Percentiles rank a stretch among this genome's conserved stretches.
Conservation (phyloP, 2,888 invertebrate species). For the Hybos culiciformis region DNA sequence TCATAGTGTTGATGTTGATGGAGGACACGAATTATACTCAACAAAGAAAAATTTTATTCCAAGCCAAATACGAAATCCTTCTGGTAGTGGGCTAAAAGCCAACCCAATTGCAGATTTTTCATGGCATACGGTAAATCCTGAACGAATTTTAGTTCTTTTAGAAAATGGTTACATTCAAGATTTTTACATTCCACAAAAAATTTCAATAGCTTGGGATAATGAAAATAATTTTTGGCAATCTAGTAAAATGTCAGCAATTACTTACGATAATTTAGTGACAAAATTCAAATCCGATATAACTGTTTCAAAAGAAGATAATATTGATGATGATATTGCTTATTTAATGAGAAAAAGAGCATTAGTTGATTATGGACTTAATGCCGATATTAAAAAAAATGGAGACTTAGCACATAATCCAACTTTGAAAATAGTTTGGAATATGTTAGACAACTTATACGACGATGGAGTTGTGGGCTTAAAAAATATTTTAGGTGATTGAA, state of each 20-base stretch:
- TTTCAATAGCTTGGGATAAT: constrained; percentile 29
- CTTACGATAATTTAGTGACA: no score
- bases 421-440: constrained; percentile 66
- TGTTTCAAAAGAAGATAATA: constrained; percentile 4
- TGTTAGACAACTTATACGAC: constrained; percentile 29
- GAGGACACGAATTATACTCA: constrained; percentile 58
- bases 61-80: constrained; percentile 15
- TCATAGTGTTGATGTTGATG: constrained; percentile 57
- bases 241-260: neutral
- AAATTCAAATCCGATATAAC: no score
- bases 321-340: constrained; percentile 46
- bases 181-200: constrained; percentile 28
- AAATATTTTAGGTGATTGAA: constrained; percentile 33
- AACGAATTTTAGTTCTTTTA: constrained; percentile 28
- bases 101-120: constrained; percentile 54
- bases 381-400: constrained; percentile 65
- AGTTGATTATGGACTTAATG: constrained; percentile 58
- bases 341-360: constrained; percentile 54
- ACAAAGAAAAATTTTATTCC: constrained; percentile 52
- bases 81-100: constrained; percentile 16
- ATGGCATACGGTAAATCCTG: constrained; percentile 71
- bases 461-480: constrained; percentile 44
- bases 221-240: constrained; percentile 21
- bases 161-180: constrained; percentile 28
- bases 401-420: constrained; percentile 61